Evolutionary conservation across 2,113 vertebrate species (phyloP).

Genomic region (Odocoileus hemionus): DNA sequence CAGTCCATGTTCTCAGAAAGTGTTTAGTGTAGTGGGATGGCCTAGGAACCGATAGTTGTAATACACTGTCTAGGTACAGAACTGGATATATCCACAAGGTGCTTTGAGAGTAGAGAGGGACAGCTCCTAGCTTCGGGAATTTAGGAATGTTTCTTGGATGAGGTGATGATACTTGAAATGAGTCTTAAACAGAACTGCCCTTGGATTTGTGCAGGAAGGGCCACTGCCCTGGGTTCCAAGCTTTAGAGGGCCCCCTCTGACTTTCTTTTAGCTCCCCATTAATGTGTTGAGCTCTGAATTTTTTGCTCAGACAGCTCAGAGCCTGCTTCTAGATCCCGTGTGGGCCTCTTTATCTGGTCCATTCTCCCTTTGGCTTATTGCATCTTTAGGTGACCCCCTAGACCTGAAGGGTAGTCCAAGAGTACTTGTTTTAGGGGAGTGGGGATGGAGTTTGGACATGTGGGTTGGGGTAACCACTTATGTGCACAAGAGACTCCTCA

Average conservation of each 20-base stretch:
- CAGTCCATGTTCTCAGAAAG: neutral
- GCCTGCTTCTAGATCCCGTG: neutral
- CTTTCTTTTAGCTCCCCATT: neutral
- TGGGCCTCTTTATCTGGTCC: neutral
- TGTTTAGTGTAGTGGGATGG: neutral
- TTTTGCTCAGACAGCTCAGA: neutral
- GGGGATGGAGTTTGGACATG: neutral
- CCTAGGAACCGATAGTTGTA: neutral
- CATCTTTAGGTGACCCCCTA: neutral
- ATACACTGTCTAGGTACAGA: neutral
- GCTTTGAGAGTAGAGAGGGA: neutral
- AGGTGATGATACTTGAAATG: neutral
- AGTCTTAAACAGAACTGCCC: neutral
- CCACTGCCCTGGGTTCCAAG: neutral
- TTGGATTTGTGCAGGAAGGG: neutral
- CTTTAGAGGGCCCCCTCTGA: neutral
- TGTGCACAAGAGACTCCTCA: neutral
- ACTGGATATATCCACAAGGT: neutral
- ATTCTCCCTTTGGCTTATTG: neutral
- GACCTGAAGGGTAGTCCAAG: neutral
- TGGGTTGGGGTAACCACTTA: neutral
- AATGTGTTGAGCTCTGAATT: neutral
- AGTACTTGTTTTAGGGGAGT: neutral
- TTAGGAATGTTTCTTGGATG: neutral
- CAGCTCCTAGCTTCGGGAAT: neutral